Evolutionary conservation across 1,140 invertebrate species (phyloP).

Genomic region (Procambarus clarkii): DNA sequence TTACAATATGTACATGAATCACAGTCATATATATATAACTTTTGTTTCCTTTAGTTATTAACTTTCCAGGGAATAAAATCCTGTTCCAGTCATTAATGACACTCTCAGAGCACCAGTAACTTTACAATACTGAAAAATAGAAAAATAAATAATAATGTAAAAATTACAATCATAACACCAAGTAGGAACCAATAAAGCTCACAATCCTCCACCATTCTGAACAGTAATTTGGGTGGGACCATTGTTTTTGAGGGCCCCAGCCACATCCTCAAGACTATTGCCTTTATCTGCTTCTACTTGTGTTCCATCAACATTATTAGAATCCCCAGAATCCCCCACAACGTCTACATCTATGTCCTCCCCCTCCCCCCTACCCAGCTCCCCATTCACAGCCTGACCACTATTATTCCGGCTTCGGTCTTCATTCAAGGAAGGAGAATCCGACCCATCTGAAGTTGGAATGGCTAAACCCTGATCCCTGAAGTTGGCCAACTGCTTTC

Average conservation of each 20-base stretch:
- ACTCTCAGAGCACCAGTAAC: slow-evolving; percentile 56
- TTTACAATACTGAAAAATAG: slow-evolving; percentile 64
- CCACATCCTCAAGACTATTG: slow-evolving; percentile 39
- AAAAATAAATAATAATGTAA: slow-evolving; percentile 68
- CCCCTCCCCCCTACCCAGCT: slow-evolving; percentile 33
- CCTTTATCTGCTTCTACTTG: slow-evolving; percentile 24
- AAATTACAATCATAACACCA: slow-evolving; percentile 31
- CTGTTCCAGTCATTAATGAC: slow-evolving; percentile 18
- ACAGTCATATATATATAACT: slow-evolving; percentile 39
- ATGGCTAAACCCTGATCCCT: slow-evolving; percentile 51
- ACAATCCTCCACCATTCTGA: slow-evolving; percentile 63
- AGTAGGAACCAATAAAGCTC: slow-evolving; percentile 47
- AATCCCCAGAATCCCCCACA: slow-evolving; percentile 60
- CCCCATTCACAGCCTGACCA: slow-evolving; percentile 54
- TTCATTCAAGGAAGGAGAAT: slow-evolving; percentile 43
- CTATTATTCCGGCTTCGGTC: slow-evolving; percentile 35
- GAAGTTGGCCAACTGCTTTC: slow-evolving; percentile 52
- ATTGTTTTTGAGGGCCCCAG: slow-evolving; percentile 33
- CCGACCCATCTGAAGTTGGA: slow-evolving; percentile 55
- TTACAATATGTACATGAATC: slow-evolving; percentile 64
- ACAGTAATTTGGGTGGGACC: slow-evolving; percentile 54
- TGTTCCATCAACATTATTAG: slow-evolving; percentile 39
- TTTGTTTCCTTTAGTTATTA: slow-evolving; percentile 19
- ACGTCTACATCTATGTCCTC: slow-evolving; percentile 60
- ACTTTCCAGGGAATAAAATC: slow-evolving; percentile 40